A percentile compares a stretch with the other conserved stretches of the same genome.
Evolutionary conservation across 2,888 invertebrate species (phyloP).

Genomic region (Isoperla grammatica): DNA sequence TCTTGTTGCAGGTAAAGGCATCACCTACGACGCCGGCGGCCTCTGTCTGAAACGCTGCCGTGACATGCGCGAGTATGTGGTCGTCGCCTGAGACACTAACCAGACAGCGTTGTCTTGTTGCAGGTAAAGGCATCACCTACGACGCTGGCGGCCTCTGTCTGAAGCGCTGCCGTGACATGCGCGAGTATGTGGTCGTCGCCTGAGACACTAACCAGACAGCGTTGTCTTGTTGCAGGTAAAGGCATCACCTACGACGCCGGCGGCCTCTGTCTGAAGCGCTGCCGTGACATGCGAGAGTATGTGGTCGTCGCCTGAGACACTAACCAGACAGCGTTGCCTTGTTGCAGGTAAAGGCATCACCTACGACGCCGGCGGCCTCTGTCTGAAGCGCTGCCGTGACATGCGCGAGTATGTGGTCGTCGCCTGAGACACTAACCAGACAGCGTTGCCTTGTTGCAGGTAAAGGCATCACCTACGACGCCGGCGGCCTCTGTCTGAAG

Average conservation of each 20-base stretch:
- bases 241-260: slow-evolving; percentile 57
- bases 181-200: too few relatives aligned
- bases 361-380: slow-evolving; percentile 56
- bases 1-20: slow-evolving; percentile 47
- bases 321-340: slow-evolving; percentile 46
- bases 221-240: slow-evolving; percentile 43
- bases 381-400: slow-evolving; percentile 56
- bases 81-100: too few relatives aligned
- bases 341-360: slow-evolving; percentile 51
- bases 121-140: slow-evolving; percentile 55
- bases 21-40: slow-evolving; percentile 55
- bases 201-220: too few relatives aligned
- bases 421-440: too few relatives aligned
- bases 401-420: too few relatives aligned
- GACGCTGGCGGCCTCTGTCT: slow-evolving; percentile 58
- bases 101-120: slow-evolving; percentile 43
- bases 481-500: slow-evolving; percentile 60
- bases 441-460: slow-evolving; percentile 42
- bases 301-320: too few relatives aligned
- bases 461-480: slow-evolving; percentile 58
- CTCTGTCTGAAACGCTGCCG: slow-evolving; percentile 59
- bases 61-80: too few relatives aligned
- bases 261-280: slow-evolving; percentile 59
- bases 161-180: slow-evolving; percentile 57
- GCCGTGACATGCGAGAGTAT: slow-evolving; percentile 55